Evolutionary conservation across 2,113 vertebrate species (phyloP).

Genomic region (Perca fluviatilis): DNA sequence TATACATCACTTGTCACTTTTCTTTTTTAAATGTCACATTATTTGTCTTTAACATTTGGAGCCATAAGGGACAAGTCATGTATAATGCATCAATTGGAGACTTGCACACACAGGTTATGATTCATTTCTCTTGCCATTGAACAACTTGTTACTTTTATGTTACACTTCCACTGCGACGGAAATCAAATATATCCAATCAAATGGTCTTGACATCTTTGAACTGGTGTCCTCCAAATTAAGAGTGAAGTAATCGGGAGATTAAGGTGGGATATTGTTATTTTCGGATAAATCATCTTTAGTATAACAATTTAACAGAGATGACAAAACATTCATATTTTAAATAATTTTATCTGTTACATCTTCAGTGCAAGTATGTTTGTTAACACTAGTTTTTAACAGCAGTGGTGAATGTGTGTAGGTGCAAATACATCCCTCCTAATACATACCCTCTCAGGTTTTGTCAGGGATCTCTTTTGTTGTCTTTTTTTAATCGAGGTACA

Average conservation of each 20-base stretch:
- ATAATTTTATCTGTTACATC: not conserved
- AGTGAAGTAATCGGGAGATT: not conserved
- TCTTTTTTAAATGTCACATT: not conserved
- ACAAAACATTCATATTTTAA: not conserved
- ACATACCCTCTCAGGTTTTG: constrained; percentile 26
- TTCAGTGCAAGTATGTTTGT: not conserved
- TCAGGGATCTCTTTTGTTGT: constrained; percentile 41
- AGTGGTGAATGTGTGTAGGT: not conserved
- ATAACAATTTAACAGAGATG: not conserved
- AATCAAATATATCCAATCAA: not conserved
- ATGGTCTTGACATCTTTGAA: not conserved
- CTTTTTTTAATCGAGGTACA: constrained; percentile 22
- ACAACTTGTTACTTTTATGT: not conserved
- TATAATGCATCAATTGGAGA: not conserved
- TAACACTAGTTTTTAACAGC: constrained; percentile 3
- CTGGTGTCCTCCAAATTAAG: not conserved
- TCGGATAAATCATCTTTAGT: not conserved
- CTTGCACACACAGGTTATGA: not conserved
- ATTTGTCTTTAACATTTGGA: not conserved
- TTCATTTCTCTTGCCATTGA: not conserved
- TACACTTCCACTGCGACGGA: not conserved
- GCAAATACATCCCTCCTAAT: constrained; percentile 8
- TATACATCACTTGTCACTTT: not conserved
- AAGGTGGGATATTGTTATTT: not conserved
- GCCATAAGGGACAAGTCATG: not conserved